Evolutionary conservation across 1,140 invertebrate genomes (phyloP).

Genomic region (Glossosoma conforme): DNA sequence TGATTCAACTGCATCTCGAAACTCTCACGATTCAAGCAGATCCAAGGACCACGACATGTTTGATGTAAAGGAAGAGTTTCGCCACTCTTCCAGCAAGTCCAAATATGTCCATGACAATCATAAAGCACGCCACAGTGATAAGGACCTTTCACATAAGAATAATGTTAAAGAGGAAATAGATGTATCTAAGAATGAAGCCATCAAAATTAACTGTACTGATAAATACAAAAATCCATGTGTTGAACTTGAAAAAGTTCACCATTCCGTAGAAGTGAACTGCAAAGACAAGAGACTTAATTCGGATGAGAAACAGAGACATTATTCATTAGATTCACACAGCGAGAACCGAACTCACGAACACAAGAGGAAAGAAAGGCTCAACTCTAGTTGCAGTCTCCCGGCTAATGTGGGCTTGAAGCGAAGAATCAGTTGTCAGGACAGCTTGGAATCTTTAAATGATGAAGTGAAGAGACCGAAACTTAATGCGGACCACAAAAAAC

Average conservation of each 20-base stretch:
- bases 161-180: constrained; percentile 23
- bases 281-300: constrained; percentile 24
- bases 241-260: constrained; percentile 17
- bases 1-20: constrained; percentile 48
- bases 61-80: constrained; percentile 43
- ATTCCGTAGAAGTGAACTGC: constrained; percentile 4
- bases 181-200: neutral
- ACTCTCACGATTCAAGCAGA: constrained; percentile 45
- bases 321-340: constrained; percentile 47
- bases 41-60: constrained; percentile 41
- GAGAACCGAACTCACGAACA: constrained; percentile 35
- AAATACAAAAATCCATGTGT: constrained; percentile 6
- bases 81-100: constrained; percentile 19
- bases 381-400: constrained; percentile 58
- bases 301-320: constrained; percentile 47
- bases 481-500: constrained; percentile 51
- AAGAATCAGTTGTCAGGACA: constrained; percentile 72
- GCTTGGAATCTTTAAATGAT: constrained; percentile 57
- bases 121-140: constrained; percentile 27
- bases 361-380: constrained; percentile 52
- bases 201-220: constrained; percentile 16
- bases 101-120: constrained; percentile 22
- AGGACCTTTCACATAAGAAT: constrained; percentile 24
- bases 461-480: constrained; percentile 68
- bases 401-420: constrained; percentile 63